Percentiles rank a stretch among this genome's conserved stretches.
These are phyloP conservation scores for Chiloscyllium plagiosum DNA, from an alignment of 2,113 vertebrate genomes.

Conservation along the genomic window DNA sequence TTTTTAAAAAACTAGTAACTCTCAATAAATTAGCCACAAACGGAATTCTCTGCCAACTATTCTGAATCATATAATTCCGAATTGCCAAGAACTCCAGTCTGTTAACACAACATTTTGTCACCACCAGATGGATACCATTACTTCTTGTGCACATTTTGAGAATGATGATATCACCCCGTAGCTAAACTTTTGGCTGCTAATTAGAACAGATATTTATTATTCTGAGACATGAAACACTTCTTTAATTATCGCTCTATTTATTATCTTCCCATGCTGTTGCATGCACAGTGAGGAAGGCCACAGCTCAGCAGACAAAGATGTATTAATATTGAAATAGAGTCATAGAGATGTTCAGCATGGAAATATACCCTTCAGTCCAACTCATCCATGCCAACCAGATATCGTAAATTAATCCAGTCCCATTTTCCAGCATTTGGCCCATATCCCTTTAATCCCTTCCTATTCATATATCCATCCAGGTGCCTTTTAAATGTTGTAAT, in stretches of 20 bases:
- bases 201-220: conserved; percentile 30
- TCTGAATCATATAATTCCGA: not conserved
- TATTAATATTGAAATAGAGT: not conserved
- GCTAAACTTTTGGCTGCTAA: conserved; percentile 24
- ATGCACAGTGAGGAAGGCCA: not conserved
- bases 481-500: too few species aligned
- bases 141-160: conserved; percentile 10
- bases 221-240: not conserved
- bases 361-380: too few species aligned
- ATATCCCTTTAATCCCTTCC: too few species aligned
- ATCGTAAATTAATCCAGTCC: too few species aligned
- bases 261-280: conserved; percentile 6
- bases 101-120: conserved; percentile 26
- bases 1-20: not conserved
- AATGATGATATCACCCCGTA: not conserved
- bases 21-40: not conserved
- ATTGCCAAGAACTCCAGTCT: conserved; percentile 32
- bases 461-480: too few species aligned
- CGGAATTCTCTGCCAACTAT: not conserved
- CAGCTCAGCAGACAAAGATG: conserved; percentile 1
- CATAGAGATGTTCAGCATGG: too few species aligned
- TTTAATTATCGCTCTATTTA: conserved; percentile 31
- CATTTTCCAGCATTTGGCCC: too few species aligned
- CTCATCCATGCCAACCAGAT: too few species aligned
- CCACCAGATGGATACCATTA: conserved; percentile 20